Evolutionary conservation across 2,113 vertebrate species (phyloP), one percentile per base, ranked within the genome.

Genomic region (Cottus gobio): DNA sequence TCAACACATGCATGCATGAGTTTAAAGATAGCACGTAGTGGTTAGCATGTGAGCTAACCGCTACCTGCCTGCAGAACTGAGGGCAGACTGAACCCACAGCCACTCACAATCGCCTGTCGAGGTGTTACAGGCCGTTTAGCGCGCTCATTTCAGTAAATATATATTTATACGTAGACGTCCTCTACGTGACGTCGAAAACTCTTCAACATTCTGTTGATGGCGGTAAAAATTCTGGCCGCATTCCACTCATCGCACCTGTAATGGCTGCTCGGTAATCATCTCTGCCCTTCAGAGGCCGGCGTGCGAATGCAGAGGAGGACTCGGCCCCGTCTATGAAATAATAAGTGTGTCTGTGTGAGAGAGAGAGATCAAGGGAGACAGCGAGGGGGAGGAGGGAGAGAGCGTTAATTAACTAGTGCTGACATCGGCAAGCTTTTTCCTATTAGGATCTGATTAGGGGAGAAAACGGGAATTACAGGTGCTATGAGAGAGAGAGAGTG

Each of bases 391-490:
- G 73, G 74, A 83, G 61, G 63, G 70, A 76, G 36, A 77, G 67
- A 62, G 61, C 12, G 31, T 71, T 88, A 84, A 91, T 90, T 88
- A 90, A 90, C 69, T 22, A 61, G 52, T 71, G 85, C 84, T 87
- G 91, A 90, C 91, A 83, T 83, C 71, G 70, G 72, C 83, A 89
- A 88, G 86, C 80, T 82, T 86, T 87, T 82, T 82, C 86, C 72
- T 77, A 84, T 90, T 87, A 89, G 79, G 72, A 82, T 84, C 77
- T 86, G 82, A 90, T 90, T 85, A 82, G 72, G 16, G 72, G 71
- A 67, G 52, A 77, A 85, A 79, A 64, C 68, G 37, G 64, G 52
- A 72, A 82, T 82, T 89, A 75, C 80, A 89, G 84, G 81, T 90
- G 86, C 54, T 75, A 24, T 26, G 52, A 73, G 70, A 65, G 57